Conservation (phyloP, 2,797 vertebrate genomes). For the Hemibagrus guttatus region DNA sequence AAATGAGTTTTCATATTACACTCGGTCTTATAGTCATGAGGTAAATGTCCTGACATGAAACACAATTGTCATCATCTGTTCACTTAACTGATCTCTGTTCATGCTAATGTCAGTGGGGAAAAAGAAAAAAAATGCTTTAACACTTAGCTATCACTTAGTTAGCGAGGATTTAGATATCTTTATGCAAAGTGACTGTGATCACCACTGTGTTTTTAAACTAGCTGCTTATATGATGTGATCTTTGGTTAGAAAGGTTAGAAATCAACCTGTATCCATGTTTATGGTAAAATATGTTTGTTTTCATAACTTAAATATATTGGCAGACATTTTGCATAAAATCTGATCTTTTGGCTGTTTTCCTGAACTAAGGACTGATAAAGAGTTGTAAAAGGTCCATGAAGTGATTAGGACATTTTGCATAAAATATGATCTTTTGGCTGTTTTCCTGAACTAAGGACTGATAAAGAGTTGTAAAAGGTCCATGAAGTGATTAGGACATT, state of each 20-base stretch:
- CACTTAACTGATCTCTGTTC: background rate
- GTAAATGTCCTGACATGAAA: background rate
- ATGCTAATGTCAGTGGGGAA: background rate
- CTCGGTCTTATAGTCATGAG: background rate
- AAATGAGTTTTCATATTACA: background rate
- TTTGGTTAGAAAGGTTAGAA: background rate
- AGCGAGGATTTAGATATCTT: background rate
- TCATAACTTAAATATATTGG: background rate
- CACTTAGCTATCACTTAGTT: background rate
- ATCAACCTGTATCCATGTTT: background rate
- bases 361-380: background rate
- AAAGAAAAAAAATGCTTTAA: no score
- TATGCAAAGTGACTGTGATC: background rate
- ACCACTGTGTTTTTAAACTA: background rate
- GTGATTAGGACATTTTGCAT: background rate
- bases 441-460: background rate
- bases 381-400: background rate
- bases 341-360: background rate
- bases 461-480: background rate
- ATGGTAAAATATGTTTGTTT: background rate
- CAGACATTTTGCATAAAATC: background rate
- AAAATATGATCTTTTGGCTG: background rate
- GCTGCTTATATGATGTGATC: background rate
- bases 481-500: background rate
- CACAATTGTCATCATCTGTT: background rate